These are phyloP conservation scores for Agrypnus murinus DNA, from an alignment of 2,888 invertebrate species.

Conservation along the genomic window DNA sequence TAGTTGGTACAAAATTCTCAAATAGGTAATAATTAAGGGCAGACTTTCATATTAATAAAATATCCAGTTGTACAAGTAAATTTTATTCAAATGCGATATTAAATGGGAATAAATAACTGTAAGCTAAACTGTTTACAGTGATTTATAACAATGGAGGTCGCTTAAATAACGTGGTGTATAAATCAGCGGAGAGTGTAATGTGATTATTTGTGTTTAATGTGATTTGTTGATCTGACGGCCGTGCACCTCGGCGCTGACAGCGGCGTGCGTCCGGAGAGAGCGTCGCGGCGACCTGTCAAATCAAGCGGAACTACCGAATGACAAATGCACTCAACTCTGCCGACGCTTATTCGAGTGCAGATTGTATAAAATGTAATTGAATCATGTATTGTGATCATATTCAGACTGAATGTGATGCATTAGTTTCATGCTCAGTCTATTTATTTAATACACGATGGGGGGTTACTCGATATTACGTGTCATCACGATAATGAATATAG, in stretches of 20 bases:
- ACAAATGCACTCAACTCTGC: conserved; percentile 70
- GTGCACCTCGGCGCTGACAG: conserved; percentile 66
- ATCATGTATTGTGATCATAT: conserved; percentile 68
- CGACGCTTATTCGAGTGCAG: conserved; percentile 68
- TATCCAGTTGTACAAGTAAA: conserved; percentile 22
- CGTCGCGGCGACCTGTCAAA: conserved; percentile 72
- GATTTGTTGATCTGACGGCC: conserved; percentile 71
- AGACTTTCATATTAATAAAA: no score
- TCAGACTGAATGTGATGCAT: conserved; percentile 69
- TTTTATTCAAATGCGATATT: conserved; percentile 51
- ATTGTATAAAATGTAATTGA: conserved; percentile 72
- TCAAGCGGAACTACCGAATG: conserved; percentile 70
- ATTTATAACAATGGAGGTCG: conserved; percentile 65
- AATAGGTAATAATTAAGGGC: no score
- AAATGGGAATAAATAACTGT: conserved; percentile 58
- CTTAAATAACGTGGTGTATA: conserved; percentile 70
- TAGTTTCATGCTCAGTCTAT: conserved; percentile 49
- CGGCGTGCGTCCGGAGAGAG: conserved; percentile 73
- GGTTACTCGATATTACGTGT: neutral
- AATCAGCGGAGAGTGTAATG: conserved; percentile 71
- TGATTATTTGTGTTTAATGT: conserved; percentile 72
- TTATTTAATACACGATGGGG: conserved; percentile 39
- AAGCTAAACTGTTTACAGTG: conserved; percentile 60
- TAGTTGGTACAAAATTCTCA: no score
- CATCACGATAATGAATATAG: conserved; percentile 8